phyloP scores from a whole-genome alignment of 2,797 vertebrate species.

The Enteromius trimaculatus region DNA sequence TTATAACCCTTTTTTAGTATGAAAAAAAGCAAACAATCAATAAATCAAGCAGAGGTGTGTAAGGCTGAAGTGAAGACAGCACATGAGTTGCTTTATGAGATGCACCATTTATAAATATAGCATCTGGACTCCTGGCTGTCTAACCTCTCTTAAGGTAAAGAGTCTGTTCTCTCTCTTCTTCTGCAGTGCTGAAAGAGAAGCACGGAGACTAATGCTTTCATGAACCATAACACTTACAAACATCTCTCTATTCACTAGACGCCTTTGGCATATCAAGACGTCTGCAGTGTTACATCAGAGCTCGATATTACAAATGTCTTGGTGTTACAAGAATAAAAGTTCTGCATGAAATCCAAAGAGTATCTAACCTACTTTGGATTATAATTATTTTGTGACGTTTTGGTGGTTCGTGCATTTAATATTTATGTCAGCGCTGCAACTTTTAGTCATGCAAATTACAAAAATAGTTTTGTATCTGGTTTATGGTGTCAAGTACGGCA shows the following conservation, averaged over 20 bases:
- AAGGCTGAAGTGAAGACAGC: conserved; percentile 33
- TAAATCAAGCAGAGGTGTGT: conserved; percentile 56
- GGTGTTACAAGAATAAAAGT: neutral
- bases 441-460: neutral
- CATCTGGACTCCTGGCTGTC: conserved; percentile 47
- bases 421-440: neutral
- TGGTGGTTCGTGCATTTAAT: neutral
- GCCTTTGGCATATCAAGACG: neutral
- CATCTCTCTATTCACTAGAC: neutral
- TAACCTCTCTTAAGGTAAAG: conserved; percentile 33
- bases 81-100: conserved; percentile 52
- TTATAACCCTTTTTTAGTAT: conserved; percentile 46
- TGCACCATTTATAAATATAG: conserved; percentile 53
- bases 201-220: too few species aligned
- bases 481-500: neutral
- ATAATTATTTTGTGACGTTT: neutral
- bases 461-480: neutral
- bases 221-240: neutral
- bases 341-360: neutral
- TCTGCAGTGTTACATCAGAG: neutral
- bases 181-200: neutral
- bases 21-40: conserved; percentile 61
- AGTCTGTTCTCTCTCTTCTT: conserved; percentile 17
- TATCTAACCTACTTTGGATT: neutral
- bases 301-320: neutral